Evolutionary conservation across 2,113 vertebrate species (phyloP), one percentile per base, ranked within the genome.

Genomic region (Planiliza haematocheilus): DNA sequence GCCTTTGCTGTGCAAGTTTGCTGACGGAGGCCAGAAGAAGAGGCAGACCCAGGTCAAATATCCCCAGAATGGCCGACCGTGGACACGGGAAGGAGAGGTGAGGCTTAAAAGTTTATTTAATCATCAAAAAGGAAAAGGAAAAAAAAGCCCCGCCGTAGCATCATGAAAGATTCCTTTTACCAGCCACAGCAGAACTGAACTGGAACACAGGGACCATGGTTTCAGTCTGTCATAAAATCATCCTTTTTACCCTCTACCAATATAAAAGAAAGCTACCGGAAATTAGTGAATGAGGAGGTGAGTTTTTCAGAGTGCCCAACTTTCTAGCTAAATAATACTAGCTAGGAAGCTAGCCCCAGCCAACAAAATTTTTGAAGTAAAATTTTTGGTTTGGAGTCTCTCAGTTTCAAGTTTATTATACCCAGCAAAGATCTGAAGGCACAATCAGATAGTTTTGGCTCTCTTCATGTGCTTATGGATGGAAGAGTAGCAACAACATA

Each of bases 1-100:
- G 92, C 97, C 97, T 74, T 93, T 99, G 93, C 94, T 99, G 94
- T 99, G 97, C 93, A 99, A 99, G 94, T 99, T 99, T 89, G 97
- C 97, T 86, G 97, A 99, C 68, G 97, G 97, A 91, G 97, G 97
- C 83, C 97, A 99, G 93, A 99, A 99, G 92, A 99, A 99, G 93
- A 91, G 97, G 68, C 97, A 97, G 92, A 98, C 95, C 93, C 97
- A 98, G 94, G 96, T 95, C 91, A 99, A 99, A 93, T 98, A 98
- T 86, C 96, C 96, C 77, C 97, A 98, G 89, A 99, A 99, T 69
- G 96, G 97, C 71, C 95, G 97, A 91, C 95, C 96, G 1, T 99
- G 97, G 97, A 95, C 95, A 86, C 93, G 97, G 86, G 97, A 99
- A 87, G 97, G 96, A 94, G 97, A 99, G 95, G 97, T 97, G 91